These are phyloP conservation scores for Gallinago jamesoni DNA, from an alignment of 2,113 vertebrate genomes.

Conservation along the genomic window DNA sequence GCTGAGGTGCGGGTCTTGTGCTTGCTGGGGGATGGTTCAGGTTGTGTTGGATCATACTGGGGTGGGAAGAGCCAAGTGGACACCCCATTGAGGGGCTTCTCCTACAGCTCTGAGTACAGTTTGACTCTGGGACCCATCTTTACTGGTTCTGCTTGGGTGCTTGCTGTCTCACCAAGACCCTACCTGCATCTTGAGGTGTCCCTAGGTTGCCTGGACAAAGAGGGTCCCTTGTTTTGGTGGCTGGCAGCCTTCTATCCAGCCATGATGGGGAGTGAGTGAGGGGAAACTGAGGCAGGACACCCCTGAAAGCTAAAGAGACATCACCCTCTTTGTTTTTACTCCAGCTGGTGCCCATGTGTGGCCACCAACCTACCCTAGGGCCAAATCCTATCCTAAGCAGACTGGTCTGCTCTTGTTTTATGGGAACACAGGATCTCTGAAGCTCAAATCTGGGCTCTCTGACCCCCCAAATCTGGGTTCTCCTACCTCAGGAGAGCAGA, in stretches of 20 bases:
- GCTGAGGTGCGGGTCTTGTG: background rate
- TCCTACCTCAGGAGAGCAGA: background rate
- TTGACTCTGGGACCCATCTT: too few relatives aligned
- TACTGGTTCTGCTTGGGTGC: background rate
- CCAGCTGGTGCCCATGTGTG: background rate
- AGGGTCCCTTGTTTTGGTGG: background rate
- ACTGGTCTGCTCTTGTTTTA: rapidly evolving
- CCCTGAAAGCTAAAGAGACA: rapidly evolving
- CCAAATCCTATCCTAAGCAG: background rate
- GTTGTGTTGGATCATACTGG: rapidly evolving
- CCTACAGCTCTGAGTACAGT: background rate
- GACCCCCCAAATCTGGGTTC: background rate
- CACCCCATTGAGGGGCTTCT: background rate
- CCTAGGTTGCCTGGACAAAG: background rate
- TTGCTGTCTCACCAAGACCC: background rate
- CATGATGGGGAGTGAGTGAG: background rate
- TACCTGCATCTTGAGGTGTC: background rate
- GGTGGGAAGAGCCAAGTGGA: background rate
- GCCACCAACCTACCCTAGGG: too few relatives aligned
- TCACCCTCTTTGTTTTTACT: background rate
- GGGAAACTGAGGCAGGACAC: background rate
- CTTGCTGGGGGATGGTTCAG: rapidly evolving
- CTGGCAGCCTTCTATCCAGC: too few relatives aligned
- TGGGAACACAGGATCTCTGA: too few relatives aligned
- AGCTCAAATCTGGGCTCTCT: background rate